phyloP scores from a whole-genome alignment of 2,113 vertebrate genomes.

The Eudyptes chrysolophus region DNA sequence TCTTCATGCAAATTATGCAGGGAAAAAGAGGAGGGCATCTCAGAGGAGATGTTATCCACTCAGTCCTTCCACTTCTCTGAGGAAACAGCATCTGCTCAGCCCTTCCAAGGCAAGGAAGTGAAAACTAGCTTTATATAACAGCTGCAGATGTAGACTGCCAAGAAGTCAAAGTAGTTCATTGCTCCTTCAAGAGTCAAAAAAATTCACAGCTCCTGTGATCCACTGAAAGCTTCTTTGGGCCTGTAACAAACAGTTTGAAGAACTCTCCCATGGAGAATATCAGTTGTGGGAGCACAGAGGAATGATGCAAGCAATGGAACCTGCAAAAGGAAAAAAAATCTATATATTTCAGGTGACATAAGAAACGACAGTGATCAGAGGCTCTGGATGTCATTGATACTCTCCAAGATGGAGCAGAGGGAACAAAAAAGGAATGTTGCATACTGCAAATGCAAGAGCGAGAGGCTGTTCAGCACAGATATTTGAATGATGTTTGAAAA shows the following conservation, averaged over 20 bases:
- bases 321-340: not conserved
- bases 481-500: not conserved
- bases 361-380: not conserved
- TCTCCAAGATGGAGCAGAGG: not conserved
- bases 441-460: not conserved
- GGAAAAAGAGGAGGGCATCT: not conserved
- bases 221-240: not conserved
- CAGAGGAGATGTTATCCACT: slow-evolving; percentile 21
- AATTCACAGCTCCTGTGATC: not conserved
- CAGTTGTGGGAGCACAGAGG: not conserved
- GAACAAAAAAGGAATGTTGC: not conserved
- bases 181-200: slow-evolving; percentile 10
- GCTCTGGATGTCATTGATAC: not conserved
- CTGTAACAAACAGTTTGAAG: not conserved
- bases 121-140: not conserved
- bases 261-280: not conserved
- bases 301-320: not conserved
- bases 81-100: slow-evolving; percentile 4
- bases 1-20: not conserved
- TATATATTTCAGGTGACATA: not conserved
- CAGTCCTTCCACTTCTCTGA: not conserved
- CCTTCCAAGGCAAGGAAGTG: not conserved
- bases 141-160: not conserved
- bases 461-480: not conserved
- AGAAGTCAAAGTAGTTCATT: slow-evolving; percentile 4